Percentiles rank a stretch among this genome's conserved stretches.
phyloP scores from a whole-genome alignment of 2,888 invertebrate species.

The Drosophila mayaguana region DNA sequence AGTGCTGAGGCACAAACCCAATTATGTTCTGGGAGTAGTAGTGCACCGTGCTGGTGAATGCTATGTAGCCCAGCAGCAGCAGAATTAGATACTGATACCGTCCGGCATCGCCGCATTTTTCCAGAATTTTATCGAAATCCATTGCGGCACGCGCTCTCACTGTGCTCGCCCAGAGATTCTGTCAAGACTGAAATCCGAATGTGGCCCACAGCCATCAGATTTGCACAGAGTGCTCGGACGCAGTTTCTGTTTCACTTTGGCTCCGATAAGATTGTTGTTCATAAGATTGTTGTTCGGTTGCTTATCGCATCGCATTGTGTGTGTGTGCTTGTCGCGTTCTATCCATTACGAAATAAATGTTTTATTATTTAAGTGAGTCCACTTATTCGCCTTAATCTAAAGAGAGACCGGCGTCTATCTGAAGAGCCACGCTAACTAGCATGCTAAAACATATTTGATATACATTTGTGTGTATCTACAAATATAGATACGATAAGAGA shows the following conservation, averaged over 20 bases:
- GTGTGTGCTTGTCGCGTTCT: conserved; percentile 17
- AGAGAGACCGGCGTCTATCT: conserved; percentile 50
- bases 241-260: conserved; percentile 23
- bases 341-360: conserved; percentile 49
- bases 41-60: conserved; percentile 86
- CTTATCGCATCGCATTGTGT: conserved; percentile 51
- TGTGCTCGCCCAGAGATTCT: conserved; percentile 62
- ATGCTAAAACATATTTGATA: background rate
- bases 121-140: conserved; percentile 86
- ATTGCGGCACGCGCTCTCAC: conserved; percentile 54
- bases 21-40: conserved; percentile 87
- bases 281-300: conserved; percentile 64
- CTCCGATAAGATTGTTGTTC: conserved; percentile 65
- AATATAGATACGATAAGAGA: background rate
- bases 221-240: conserved; percentile 31
- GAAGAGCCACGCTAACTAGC: conserved; percentile 24
- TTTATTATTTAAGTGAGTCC: conserved; percentile 74
- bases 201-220: conserved; percentile 27
- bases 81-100: conserved; percentile 86
- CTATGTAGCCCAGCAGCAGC: conserved; percentile 86
- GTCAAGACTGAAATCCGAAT: conserved; percentile 54
- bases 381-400: conserved; percentile 64
- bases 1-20: conserved; percentile 86
- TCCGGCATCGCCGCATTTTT: conserved; percentile 86
- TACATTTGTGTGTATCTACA: background rate